Evolutionary conservation across 2,797 vertebrate genomes (phyloP), one percentile per base, ranked within the genome.

Genomic region (Notolepis coatsorum): DNA sequence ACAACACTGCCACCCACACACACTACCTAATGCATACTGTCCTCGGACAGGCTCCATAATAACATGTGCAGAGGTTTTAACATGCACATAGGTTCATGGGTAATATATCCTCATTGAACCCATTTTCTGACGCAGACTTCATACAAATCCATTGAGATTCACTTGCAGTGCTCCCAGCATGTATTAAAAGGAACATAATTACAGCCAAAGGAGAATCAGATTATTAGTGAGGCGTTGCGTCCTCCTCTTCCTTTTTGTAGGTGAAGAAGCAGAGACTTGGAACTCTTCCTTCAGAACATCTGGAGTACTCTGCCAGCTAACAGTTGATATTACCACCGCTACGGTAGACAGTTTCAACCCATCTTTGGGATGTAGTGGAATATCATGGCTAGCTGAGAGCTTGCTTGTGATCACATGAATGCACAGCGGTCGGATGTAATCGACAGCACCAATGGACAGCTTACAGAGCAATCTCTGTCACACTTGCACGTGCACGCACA

Each of bases 141-240:
- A n/a, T n/a, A n/a, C n/a, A n/a, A n/a, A n/a, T n/a, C n/a, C n/a
- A n/a, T n/a, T n/a, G n/a, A n/a, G n/a, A n/a, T n/a, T n/a, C n/a
- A n/a, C n/a, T n/a, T n/a, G n/a, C n/a, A n/a, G n/a, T n/a, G n/a
- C n/a, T n/a, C n/a, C n/a, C n/a, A n/a, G n/a, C n/a, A n/a, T 85
- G 82, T 79, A 75, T 82, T 71, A 86, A 82, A 77, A 60, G 50
- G 45, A 86, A 82, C 82, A 90, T 72, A 80, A 87, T 60, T 69
- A 73, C 67, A 70, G 81, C 88, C 87, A 74, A 78, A 74, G 81
- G 84, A 84, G 82, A 89, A 90, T 88, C 85, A 50, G 87, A 90
- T 91, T 85, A 89, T 81, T 77, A 82, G 72, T 54, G n/a, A 68
- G 53, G 66, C 55, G 20, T 60, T 72, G 71, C 75, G 74, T 74